A percentile compares a stretch with the other conserved stretches of the same genome.
Conservation (phyloP, 2,113 vertebrate species). For the Brienomyrus brachyistius region DNA sequence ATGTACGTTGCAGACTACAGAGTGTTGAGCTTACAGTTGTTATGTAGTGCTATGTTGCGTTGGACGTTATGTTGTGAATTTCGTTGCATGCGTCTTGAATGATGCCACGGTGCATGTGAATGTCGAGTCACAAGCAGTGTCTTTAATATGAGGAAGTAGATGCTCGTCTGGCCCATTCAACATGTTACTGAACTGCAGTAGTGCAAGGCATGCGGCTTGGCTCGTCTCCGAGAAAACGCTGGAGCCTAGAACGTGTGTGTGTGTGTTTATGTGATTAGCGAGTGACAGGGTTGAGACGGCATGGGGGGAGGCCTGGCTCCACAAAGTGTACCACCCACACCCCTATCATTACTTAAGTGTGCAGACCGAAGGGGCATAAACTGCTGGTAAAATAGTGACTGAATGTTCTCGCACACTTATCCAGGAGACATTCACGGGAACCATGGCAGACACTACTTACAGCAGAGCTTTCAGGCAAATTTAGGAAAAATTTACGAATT, state of each 20-base stretch:
- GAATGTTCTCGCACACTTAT: not conserved
- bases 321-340: not conserved
- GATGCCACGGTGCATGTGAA: not conserved
- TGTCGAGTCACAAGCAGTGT: not conserved
- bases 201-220: not conserved
- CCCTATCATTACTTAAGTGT: not conserved
- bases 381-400: not conserved
- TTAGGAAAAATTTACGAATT: not conserved
- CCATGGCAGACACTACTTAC: not conserved
- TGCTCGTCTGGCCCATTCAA: not conserved
- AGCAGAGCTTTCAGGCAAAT: not conserved
- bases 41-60: not conserved
- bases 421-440: not conserved
- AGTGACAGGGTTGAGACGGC: not conserved
- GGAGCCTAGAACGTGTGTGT: not conserved
- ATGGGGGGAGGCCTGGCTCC: not conserved
- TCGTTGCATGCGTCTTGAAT: not conserved
- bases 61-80: not conserved
- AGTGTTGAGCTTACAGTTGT: not conserved
- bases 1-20: not conserved
- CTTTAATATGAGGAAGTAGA: not conserved
- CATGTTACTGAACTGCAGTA: not conserved
- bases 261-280: not conserved
- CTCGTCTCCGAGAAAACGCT: not conserved
- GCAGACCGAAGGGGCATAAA: not conserved